phyloP scores from a whole-genome alignment of 2,113 vertebrate species.

The Saguinus midas region DNA sequence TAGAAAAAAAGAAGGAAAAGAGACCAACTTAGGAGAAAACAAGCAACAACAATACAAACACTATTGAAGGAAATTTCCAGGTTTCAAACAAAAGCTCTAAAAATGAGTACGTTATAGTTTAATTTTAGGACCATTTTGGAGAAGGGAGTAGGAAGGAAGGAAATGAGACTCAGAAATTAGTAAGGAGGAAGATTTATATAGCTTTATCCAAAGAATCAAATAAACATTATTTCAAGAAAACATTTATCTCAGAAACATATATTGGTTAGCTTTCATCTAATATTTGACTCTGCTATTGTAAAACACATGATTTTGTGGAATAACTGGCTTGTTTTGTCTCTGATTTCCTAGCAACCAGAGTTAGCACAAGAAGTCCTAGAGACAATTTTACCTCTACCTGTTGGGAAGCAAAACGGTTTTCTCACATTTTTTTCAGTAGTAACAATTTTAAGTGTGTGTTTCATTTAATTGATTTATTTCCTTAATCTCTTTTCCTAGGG shows the following conservation, averaged over 20 bases:
- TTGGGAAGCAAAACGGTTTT: neutral
- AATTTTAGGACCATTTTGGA: slow-evolving; percentile 38
- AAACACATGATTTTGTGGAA: neutral
- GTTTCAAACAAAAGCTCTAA: slow-evolving; percentile 30
- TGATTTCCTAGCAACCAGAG: neutral
- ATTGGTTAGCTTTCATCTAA: neutral
- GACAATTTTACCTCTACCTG: neutral
- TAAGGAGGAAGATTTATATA: neutral
- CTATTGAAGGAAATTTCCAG: neutral
- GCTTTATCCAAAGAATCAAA: neutral
- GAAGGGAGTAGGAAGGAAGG: slow-evolving; percentile 34
- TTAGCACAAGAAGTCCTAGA: neutral
- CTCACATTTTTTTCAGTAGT: neutral
- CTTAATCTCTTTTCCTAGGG: neutral
- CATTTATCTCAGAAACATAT: neutral
- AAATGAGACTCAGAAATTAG: slow-evolving; percentile 5
- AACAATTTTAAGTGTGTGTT: slow-evolving; percentile 26
- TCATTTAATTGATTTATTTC: slow-evolving; percentile 47
- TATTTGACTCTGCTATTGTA: neutral
- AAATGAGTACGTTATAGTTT: neutral
- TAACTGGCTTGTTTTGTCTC: neutral
- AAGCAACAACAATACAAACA: neutral
- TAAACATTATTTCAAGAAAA: slow-evolving; percentile 12
- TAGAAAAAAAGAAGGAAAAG: neutral
- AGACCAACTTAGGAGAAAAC: neutral